phyloP scores from a whole-genome alignment of 2,113 vertebrate species.

The Antennarius striatus region DNA sequence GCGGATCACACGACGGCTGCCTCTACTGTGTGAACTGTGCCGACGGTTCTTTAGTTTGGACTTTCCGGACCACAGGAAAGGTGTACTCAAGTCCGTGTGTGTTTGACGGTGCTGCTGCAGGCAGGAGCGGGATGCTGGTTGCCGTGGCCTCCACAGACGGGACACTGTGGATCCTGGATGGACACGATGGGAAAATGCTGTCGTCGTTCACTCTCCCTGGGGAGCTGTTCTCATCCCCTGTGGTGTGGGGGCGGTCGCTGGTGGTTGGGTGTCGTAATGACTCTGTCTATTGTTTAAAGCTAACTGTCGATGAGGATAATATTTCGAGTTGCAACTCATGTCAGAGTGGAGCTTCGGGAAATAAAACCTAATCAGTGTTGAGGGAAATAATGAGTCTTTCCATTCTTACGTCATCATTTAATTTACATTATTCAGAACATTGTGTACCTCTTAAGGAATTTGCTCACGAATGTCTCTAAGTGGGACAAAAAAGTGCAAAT shows the following conservation, averaged over 20 bases:
- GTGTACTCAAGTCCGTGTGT: slow-evolving; percentile 89
- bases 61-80: slow-evolving; percentile 84
- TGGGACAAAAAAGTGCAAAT: slow-evolving; percentile 80
- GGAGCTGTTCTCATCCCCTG: slow-evolving; percentile 92
- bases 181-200: slow-evolving; percentile 74
- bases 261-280: slow-evolving; percentile 94
- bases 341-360: slow-evolving; percentile 18
- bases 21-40: slow-evolving; percentile 84
- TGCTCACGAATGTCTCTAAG: slow-evolving; percentile 64
- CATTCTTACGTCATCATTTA: slow-evolving; percentile 78
- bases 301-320: slow-evolving; percentile 34
- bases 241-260: slow-evolving; percentile 82
- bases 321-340: neutral
- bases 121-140: slow-evolving; percentile 73
- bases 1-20: slow-evolving; percentile 89
- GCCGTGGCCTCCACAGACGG: slow-evolving; percentile 90
- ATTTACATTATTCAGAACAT: slow-evolving; percentile 80
- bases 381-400: slow-evolving; percentile 30
- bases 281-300: slow-evolving; percentile 89
- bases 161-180: slow-evolving; percentile 87
- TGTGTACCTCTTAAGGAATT: slow-evolving; percentile 71
- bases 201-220: slow-evolving; percentile 81
- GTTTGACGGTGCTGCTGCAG: slow-evolving; percentile 71
- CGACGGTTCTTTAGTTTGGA: slow-evolving; percentile 86
- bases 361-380: slow-evolving; percentile 24